These are phyloP conservation scores for Quadroppia sp. DNA, from an alignment of 2,888 invertebrate genomes.

Conservation along the genomic window DNA sequence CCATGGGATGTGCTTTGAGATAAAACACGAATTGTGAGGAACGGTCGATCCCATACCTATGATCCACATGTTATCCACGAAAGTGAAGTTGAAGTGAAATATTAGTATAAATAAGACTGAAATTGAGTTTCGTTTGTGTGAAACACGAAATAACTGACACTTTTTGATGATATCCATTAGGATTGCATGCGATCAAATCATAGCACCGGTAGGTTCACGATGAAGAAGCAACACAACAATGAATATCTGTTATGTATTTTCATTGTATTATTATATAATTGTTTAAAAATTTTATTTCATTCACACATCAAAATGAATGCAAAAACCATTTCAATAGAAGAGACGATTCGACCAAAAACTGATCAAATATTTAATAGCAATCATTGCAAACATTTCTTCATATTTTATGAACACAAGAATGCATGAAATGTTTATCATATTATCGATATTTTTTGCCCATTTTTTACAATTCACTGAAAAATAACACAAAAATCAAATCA, in stretches of 20 bases:
- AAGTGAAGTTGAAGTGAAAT: constrained; percentile 19
- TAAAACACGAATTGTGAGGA: not conserved
- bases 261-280: too few relatives aligned
- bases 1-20: not conserved
- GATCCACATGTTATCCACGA: constrained; percentile 32
- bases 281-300: too few relatives aligned
- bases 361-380: too few relatives aligned
- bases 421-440: too few relatives aligned
- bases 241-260: too few relatives aligned
- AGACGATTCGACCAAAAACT: too few relatives aligned
- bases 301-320: too few relatives aligned
- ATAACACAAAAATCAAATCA: not conserved
- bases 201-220: too few relatives aligned
- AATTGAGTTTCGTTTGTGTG: not conserved
- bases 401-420: too few relatives aligned
- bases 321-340: too few relatives aligned
- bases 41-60: not conserved
- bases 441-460: not conserved
- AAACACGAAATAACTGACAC: not conserved
- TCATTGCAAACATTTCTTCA: too few relatives aligned
- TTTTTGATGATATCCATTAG: not conserved
- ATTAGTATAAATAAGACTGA: constrained; percentile 3
- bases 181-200: not conserved
- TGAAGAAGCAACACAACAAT: too few relatives aligned
- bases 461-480: not conserved